Evolutionary conservation across 1,140 invertebrate genomes (phyloP).

Genomic region (Tetranychus urticae): DNA sequence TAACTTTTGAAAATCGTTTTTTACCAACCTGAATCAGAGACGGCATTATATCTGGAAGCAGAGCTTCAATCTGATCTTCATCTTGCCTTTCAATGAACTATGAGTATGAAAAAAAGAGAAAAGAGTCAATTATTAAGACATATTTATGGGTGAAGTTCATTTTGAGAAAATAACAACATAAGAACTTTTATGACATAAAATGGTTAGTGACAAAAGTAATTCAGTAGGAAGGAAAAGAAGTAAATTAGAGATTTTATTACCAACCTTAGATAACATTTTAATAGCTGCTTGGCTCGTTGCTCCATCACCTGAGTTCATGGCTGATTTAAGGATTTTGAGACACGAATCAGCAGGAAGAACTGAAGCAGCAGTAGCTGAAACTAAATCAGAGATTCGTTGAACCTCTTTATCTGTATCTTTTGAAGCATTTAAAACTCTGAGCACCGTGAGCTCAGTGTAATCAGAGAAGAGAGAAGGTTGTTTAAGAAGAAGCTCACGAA

Average conservation of each 20-base stretch:
- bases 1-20: too few relatives aligned
- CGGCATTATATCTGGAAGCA: conserved; percentile 53
- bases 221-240: too few relatives aligned
- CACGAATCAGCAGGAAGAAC: conserved; percentile 41
- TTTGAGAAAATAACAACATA: not conserved
- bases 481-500: conserved; percentile 53
- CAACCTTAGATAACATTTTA: conserved; percentile 65
- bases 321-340: conserved; percentile 41
- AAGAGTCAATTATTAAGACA: too few relatives aligned
- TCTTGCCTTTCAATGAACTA: conserved; percentile 17
- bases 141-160: not conserved
- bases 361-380: conserved; percentile 41
- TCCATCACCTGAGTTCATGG: conserved; percentile 58
- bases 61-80: conserved; percentile 34
- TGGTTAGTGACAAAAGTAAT: not conserved
- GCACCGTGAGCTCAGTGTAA: conserved; percentile 62
- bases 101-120: not conserved
- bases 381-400: conserved; percentile 32
- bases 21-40: conserved; percentile 44
- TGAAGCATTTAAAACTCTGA: conserved; percentile 63
- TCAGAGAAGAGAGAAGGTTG: conserved; percentile 48
- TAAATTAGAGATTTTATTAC: not conserved
- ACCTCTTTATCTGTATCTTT: conserved; percentile 48
- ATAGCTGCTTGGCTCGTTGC: conserved; percentile 69
- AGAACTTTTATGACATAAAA: not conserved